A percentile compares a stretch with the other conserved stretches of the same genome.
These are phyloP conservation scores for Bombus confusus DNA, from an alignment of 1,140 invertebrate genomes.

Conservation along the genomic window DNA sequence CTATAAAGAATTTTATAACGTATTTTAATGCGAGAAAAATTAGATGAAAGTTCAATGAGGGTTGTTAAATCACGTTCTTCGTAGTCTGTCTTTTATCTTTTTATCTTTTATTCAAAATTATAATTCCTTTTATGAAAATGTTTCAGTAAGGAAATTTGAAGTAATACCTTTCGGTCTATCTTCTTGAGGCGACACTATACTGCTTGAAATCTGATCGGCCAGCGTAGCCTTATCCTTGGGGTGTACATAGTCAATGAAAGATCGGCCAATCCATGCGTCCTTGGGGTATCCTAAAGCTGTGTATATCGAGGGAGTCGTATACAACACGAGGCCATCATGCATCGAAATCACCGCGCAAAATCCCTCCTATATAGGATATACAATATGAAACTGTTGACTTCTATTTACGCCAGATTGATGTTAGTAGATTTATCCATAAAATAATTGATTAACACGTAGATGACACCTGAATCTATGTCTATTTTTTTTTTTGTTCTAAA, in stretches of 20 bases:
- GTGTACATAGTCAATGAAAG: constrained; percentile 93
- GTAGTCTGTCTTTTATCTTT: too few species aligned
- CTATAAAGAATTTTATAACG: not conserved
- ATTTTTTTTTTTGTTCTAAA: too few species aligned
- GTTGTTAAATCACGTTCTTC: not conserved
- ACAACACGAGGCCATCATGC: constrained; percentile 90
- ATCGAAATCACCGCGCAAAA: constrained; percentile 92
- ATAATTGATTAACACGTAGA: constrained; percentile 14
- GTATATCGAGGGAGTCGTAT: constrained; percentile 88
- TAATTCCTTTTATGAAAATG: not conserved
- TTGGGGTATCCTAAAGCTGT: constrained; percentile 90
- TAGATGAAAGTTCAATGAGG: not conserved
- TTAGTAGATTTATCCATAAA: not conserved
- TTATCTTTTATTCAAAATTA: not conserved
- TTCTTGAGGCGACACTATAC: constrained; percentile 71
- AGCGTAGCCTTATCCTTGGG: constrained; percentile 87
- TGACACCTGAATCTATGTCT: constrained; percentile 18
- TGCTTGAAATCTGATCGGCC: constrained; percentile 84
- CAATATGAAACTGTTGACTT: not conserved
- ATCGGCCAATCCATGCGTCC: constrained; percentile 92
- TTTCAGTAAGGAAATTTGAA: not conserved
- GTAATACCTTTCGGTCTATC: constrained; percentile 69
- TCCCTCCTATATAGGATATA: constrained; percentile 84
- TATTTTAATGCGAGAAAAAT: not conserved
- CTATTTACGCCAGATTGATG: too few species aligned